Base-by-base conservation (phyloP, 2,113 vertebrate genomes). In the Eleginops maclovinus region DNA sequence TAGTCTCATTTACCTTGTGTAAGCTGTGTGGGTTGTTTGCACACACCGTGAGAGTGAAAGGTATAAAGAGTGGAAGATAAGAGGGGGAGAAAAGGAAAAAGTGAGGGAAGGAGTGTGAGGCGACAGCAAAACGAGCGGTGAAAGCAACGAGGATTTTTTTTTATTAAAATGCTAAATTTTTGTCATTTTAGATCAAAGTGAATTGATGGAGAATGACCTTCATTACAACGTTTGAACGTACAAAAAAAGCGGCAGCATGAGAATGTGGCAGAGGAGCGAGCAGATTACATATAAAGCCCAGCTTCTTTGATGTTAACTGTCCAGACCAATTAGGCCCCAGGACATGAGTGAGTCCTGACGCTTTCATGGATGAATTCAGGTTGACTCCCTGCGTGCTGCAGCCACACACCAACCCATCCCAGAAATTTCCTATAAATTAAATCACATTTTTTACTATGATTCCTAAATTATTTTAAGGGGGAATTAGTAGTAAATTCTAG, bases 291-390 rank as follows among this genome's bases (percentile, higher is more conserved):
- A 87, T 86, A 87, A 92, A 90, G 85, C 87, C 87, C 70, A 46
- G 85, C 79, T 91, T 81, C 93, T 94, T 94, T 94, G 94, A 94
- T 93, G 92, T 94, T 88, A 93, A 93, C 91, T 88, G 89, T 91
- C 90, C 93, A 81, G 86, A 90, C 86, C 89, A 87, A 93, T 93
- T 91, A 91, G 82, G 88, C 92, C 92, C 41, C 74, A 79, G 91
- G 93, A 91, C 72, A 89, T 77, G 76, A 70, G 76, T 78, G 79
- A 88, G 78, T 91, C 89, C 82, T 82, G 83, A 76, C 72, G 69
- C 68, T 87, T 90, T 91, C 87, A 90, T 74, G 89, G 88, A 72
- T 88, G 76, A 75, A 86, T 84, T 89, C 89, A 90, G 79, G 89
- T 89, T 75, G 69, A 79, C 69, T 81, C 81, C 73, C 80, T 73